Percentiles rank a stretch among this genome's conserved stretches.
Evolutionary conservation across 1,140 invertebrate genomes (phyloP).

Genomic region (Aleiodes sp.): DNA sequence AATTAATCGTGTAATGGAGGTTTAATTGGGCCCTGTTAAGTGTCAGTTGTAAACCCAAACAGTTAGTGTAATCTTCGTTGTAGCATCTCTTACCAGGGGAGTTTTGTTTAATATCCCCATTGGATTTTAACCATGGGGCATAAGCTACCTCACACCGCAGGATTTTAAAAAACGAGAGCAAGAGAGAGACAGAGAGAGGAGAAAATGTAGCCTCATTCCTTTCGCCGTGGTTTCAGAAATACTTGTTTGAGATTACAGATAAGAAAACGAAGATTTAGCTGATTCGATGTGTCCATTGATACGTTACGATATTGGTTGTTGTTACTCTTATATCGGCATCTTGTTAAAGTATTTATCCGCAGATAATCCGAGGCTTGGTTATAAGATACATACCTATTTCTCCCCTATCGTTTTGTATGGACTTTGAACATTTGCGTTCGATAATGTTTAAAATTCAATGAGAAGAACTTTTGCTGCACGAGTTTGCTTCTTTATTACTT

Average conservation of each 20-base stretch:
- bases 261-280: constrained; percentile 57
- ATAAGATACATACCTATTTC: neutral
- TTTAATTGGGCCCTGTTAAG: constrained; percentile 65
- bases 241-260: constrained; percentile 62
- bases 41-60: constrained; percentile 47
- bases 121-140: constrained; percentile 19
- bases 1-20: constrained; percentile 63
- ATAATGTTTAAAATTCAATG: neutral
- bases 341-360: neutral
- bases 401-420: neutral
- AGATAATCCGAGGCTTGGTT: neutral
- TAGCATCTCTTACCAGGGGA: constrained; percentile 54
- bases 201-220: constrained; percentile 6
- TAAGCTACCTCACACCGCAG: constrained; percentile 27
- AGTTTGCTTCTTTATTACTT: too few relatives aligned
- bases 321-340: constrained; percentile 3
- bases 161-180: too few relatives aligned
- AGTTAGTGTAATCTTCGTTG: constrained; percentile 52
- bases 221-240: constrained; percentile 33
- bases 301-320: constrained; percentile 26
- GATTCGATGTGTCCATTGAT: constrained; percentile 59
- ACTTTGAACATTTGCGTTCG: neutral
- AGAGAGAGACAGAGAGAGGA: neutral
- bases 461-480: neutral
- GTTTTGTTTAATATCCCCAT: constrained; percentile 22